Conservation (phyloP, 2,888 invertebrate species). For the Protodeltote pygarga region DNA sequence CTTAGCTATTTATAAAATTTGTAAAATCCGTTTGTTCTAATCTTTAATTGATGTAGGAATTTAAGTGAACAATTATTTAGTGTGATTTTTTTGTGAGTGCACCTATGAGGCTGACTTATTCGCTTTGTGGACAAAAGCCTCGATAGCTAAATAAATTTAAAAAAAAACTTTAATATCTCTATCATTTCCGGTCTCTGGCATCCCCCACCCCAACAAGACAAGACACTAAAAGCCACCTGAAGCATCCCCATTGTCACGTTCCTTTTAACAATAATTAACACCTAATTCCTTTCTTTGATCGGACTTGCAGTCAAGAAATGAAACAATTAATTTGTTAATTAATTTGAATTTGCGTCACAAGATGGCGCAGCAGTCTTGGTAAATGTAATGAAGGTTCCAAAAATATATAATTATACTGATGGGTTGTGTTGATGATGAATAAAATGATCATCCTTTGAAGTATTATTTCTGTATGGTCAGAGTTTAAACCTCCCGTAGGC, state of each 20-base stretch:
- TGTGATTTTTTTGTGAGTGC: no score
- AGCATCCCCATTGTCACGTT: slow-evolving; percentile 20
- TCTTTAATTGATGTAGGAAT: no score
- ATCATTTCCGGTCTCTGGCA: background rate
- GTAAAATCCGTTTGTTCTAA: no score
- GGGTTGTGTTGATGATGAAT: background rate
- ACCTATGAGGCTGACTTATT: no score
- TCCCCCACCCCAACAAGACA: background rate
- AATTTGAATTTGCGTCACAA: slow-evolving; percentile 24
- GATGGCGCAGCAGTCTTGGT: slow-evolving; percentile 16
- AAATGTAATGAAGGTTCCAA: slow-evolving; percentile 8
- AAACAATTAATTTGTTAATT: slow-evolving; percentile 38
- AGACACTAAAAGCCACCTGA: slow-evolving; percentile 30
- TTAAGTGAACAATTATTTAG: no score
- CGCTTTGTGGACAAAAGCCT: no score
- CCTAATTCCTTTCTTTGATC: slow-evolving; percentile 44
- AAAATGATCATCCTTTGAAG: background rate
- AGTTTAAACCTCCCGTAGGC: no score
- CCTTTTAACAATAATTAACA: slow-evolving; percentile 44
- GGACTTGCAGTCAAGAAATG: slow-evolving; percentile 28
- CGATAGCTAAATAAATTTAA: background rate
- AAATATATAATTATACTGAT: no score
- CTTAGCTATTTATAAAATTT: no score
- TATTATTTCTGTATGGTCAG: background rate
- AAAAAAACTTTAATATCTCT: background rate